A percentile compares a stretch with the other conserved stretches of the same genome.
Conservation (phyloP, 2,797 vertebrate species). For the Lepidocolaptes lacrymiger region DNA sequence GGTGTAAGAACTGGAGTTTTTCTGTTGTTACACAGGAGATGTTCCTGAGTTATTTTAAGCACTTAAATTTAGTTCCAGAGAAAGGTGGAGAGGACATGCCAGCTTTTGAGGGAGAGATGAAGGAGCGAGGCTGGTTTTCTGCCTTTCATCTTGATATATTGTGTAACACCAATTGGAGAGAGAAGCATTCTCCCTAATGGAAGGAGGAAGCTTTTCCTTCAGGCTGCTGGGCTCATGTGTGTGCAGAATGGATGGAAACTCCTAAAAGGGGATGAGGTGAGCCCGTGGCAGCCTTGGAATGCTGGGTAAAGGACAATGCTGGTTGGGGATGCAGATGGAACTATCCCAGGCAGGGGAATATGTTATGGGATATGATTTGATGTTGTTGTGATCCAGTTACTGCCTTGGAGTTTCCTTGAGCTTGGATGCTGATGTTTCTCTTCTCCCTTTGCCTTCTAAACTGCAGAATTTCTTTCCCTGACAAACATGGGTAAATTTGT, state of each 20-base stretch:
- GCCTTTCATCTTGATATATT: constrained; percentile 36
- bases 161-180: background rate
- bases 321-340: background rate
- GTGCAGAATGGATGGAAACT: constrained; percentile 41
- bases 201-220: constrained; percentile 32
- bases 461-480: background rate
- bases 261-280: background rate
- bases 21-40: background rate
- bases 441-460: background rate
- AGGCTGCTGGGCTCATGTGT: background rate
- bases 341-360: background rate
- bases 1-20: background rate
- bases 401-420: background rate
- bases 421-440: background rate
- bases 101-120: background rate
- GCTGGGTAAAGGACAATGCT: background rate
- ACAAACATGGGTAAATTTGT: background rate
- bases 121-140: background rate
- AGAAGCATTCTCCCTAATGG: constrained; percentile 22
- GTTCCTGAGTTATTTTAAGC: constrained; percentile 15
- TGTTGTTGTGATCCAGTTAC: background rate
- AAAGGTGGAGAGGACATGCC: background rate
- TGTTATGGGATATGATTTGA: background rate
- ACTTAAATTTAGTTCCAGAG: background rate
- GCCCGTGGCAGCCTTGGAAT: background rate